Conservation (phyloP, 2,113 vertebrate genomes). For the Sula dactylatra region DNA sequence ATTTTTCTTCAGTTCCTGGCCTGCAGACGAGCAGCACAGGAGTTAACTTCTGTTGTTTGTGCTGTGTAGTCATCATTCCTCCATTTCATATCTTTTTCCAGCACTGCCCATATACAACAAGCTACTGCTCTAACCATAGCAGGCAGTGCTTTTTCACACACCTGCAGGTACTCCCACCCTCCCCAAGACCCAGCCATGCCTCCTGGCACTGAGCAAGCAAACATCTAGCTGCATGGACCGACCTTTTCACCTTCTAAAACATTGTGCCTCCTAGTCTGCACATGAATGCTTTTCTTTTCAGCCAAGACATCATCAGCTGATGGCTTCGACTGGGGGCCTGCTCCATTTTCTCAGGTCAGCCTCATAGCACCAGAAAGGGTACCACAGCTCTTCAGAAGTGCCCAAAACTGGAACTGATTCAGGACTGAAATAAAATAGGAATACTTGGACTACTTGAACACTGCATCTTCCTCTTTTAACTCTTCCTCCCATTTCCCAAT, state of each 20-base stretch:
- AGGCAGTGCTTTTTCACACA: neutral
- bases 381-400: neutral
- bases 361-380: accelerated
- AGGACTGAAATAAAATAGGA: neutral
- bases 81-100: neutral
- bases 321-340: accelerated
- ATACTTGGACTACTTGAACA: neutral
- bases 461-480: neutral
- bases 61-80: neutral
- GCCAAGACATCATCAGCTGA: neutral
- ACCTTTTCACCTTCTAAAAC: neutral
- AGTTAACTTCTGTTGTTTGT: neutral
- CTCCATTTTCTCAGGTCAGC: neutral
- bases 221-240: neutral
- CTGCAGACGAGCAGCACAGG: neutral
- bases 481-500: neutral
- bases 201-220: neutral
- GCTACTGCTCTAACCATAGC: neutral
- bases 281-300: neutral
- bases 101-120: accelerated
- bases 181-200: neutral
- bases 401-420: neutral
- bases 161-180: neutral
- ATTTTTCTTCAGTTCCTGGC: neutral
- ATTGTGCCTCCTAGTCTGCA: neutral